Percentiles rank a stretch among this genome's conserved stretches.
Evolutionary conservation across 92 coral and sea anemone genomes (phyloP).

Genomic region (Heliopora coerulea): DNA sequence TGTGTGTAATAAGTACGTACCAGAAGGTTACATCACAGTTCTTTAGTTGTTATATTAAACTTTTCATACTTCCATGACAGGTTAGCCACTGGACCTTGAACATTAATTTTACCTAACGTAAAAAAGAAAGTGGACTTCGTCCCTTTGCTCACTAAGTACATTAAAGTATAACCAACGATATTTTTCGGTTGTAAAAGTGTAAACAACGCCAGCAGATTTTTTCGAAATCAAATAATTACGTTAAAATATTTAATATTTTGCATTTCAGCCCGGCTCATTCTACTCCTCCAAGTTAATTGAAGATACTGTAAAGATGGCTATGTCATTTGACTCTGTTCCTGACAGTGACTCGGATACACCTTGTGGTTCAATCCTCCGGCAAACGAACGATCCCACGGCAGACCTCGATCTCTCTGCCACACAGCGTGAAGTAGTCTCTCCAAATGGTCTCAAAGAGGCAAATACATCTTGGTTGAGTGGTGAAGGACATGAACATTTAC

Average conservation of each 20-base stretch:
- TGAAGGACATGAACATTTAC: constrained; percentile 24
- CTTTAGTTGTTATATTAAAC: too few relatives aligned
- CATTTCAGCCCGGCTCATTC: constrained; percentile 27
- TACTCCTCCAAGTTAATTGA: constrained; percentile 34
- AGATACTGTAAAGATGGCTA: constrained; percentile 23
- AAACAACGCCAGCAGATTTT: too few relatives aligned
- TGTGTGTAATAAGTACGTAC: too few relatives aligned
- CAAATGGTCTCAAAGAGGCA: background rate
- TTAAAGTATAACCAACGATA: too few relatives aligned
- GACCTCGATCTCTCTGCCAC: background rate
- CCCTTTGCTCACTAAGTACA: too few relatives aligned
- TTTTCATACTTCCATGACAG: too few relatives aligned
- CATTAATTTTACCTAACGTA: too few relatives aligned
- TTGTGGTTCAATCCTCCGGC: constrained; percentile 4
- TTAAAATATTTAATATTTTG: background rate
- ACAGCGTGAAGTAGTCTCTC: background rate
- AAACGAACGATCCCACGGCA: background rate
- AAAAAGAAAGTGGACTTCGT: too few relatives aligned
- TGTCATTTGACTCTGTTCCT: background rate
- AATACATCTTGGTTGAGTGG: constrained; percentile 9
- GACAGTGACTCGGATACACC: constrained; percentile 3
- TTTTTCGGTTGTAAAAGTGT: too few relatives aligned
- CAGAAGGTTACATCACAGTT: too few relatives aligned
- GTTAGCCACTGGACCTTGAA: too few relatives aligned
- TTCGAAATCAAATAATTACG: background rate